Evolutionary conservation across 30 jellyfish, hydroid and myxozoan species (phyloP), one percentile per base, ranked within the genome.

Genomic region (Turritopsis dohrnii): DNA sequence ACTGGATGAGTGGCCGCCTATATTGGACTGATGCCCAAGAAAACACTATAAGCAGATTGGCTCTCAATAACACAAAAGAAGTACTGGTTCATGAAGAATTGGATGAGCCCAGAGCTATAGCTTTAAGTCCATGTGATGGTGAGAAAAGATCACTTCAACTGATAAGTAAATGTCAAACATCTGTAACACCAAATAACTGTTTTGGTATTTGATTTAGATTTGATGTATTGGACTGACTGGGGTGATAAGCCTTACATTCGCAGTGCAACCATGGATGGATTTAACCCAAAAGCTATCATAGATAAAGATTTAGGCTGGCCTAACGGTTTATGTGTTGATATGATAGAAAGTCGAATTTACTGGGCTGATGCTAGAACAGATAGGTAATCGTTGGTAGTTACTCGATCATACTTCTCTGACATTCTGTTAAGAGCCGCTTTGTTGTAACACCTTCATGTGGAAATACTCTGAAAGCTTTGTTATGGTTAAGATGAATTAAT

Each of bases 11-110:
- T 23, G 88, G 86, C 18, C 76, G 87, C 17, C 53, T 94, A 16
- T 94, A 89, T 66, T 94, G 99, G 99, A 94, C 99, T 9, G 99
- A 94, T 71, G 99, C 99, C 20, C 99, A 94, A 53, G 97, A 89
- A 52, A 89, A 94, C 83, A 89, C 99, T 13, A 89, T 94, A 9
- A 86, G 92, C 87, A 83, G 98, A 18, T 53, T 81, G 53, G 41
- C 82, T 19, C 75, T 81, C 52, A 87, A 87, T 29, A 28, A 53
- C 22, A 84, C 95, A 0, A 84, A 85, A 66, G 96, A 94, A 71
- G 83, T 94, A 7, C 86, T 94, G 18, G 54, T 94, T 21, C 81
- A 91, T 9, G 94, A 94, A 76, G 97, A 77, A 21, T 81, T 94
- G 28, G 99, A 94, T 84, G 99, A 94, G 74, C 99, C 99, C 1